Evolutionary conservation across 1,140 invertebrate genomes (phyloP).

Genomic region (Drosophila prosaltans): DNA sequence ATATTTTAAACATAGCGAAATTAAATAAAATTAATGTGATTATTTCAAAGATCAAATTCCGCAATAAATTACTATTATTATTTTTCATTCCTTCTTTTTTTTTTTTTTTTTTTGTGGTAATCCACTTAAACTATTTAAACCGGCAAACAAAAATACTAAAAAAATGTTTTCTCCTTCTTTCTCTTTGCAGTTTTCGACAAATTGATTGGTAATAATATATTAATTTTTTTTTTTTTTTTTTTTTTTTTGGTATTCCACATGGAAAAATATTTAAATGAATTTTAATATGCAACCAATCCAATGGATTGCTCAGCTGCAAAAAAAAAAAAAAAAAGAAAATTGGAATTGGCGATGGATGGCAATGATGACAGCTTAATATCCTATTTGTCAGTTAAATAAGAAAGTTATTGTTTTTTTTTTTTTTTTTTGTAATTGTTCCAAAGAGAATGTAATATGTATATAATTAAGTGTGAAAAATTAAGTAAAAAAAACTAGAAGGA

Average conservation of each 20-base stretch:
- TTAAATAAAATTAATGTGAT: too few relatives aligned
- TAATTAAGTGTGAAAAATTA: slow-evolving; percentile 2
- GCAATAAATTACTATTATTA: too few relatives aligned
- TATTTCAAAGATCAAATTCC: too few relatives aligned
- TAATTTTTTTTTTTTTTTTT: background rate
- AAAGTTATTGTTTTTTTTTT: background rate
- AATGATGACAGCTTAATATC: background rate
- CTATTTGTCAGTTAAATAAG: slow-evolving; percentile 1
- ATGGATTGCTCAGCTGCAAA: too few relatives aligned
- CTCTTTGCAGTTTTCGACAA: background rate
- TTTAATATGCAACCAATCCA: too few relatives aligned
- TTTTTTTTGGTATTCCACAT: background rate
- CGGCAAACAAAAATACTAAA: background rate
- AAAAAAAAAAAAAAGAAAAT: background rate
- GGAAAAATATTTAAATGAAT: background rate
- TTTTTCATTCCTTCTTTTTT: too few relatives aligned
- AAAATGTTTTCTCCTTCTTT: background rate
- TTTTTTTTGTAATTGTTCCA: background rate
- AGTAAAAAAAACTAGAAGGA: background rate
- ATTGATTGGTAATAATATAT: background rate
- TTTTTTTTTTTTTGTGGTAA: too few relatives aligned
- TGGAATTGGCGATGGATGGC: background rate
- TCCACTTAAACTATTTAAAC: too few relatives aligned
- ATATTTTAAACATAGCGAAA: too few relatives aligned
- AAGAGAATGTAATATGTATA: slow-evolving; percentile 1